phyloP scores from a whole-genome alignment of 2,888 invertebrate genomes.

The Phyllotreta striolata region DNA sequence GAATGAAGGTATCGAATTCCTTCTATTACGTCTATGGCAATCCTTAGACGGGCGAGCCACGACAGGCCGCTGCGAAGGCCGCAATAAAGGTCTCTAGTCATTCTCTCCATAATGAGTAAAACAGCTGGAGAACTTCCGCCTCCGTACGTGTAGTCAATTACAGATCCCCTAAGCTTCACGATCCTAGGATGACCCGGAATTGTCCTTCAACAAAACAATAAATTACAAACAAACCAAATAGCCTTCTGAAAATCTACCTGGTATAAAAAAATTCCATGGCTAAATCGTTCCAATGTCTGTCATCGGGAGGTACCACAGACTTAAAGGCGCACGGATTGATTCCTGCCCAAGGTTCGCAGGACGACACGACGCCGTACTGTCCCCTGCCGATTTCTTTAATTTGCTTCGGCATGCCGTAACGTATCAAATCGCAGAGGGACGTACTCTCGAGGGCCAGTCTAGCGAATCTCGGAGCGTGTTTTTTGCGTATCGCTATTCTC shows the following conservation, averaged over 20 bases:
- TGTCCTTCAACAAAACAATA: constrained; percentile 63
- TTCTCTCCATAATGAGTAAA: constrained; percentile 79
- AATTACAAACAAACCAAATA: constrained; percentile 4
- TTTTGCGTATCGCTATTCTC: constrained; percentile 77
- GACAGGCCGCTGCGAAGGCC: constrained; percentile 75
- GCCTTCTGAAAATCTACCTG: constrained; percentile 64
- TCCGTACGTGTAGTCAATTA: constrained; percentile 80
- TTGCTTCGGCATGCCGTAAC: constrained; percentile 74
- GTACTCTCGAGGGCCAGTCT: constrained; percentile 83
- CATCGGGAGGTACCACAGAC: constrained; percentile 88
- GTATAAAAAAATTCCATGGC: constrained; percentile 93
- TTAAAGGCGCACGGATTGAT: constrained; percentile 83
- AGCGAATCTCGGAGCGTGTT: constrained; percentile 82
- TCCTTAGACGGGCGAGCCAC: constrained; percentile 70
- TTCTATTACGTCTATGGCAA: constrained; percentile 84
- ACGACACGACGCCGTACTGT: constrained; percentile 89
- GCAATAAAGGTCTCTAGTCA: constrained; percentile 79
- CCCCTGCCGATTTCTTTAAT: constrained; percentile 79
- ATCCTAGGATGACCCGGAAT: constrained; percentile 84
- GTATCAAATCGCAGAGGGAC: constrained; percentile 79
- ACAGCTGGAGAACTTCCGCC: constrained; percentile 77
- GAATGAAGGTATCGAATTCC: constrained; percentile 90
- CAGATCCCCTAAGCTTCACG: constrained; percentile 77
- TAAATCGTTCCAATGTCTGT: constrained; percentile 87
- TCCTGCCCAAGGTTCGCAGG: constrained; percentile 79